phyloP scores from a whole-genome alignment of 2,797 vertebrate genomes.

The Botia almorhae region DNA sequence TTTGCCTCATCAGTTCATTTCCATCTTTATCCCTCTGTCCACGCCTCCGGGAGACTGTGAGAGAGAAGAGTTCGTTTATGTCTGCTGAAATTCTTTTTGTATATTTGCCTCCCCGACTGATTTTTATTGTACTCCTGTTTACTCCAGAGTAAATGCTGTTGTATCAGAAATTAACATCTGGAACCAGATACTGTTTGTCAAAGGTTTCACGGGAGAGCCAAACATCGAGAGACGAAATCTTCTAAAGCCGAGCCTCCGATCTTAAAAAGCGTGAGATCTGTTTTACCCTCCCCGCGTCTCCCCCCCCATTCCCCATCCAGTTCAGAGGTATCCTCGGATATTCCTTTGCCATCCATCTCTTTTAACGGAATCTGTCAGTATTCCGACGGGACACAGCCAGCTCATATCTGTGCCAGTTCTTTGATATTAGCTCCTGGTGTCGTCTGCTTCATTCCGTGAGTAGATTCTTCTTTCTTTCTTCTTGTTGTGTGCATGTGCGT shows the following conservation, averaged over 20 bases:
- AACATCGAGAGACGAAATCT: constrained; percentile 57
- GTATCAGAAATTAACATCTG: constrained; percentile 56
- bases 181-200: constrained; percentile 44
- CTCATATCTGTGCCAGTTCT: constrained; percentile 63
- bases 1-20: constrained; percentile 35
- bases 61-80: constrained; percentile 50
- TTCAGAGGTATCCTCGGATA: constrained; percentile 56
- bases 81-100: constrained; percentile 45
- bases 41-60: constrained; percentile 35
- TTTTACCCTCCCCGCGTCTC: not conserved
- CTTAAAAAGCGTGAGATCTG: constrained; percentile 51
- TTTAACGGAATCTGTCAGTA: constrained; percentile 50
- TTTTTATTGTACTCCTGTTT: constrained; percentile 36
- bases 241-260: constrained; percentile 73
- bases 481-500: constrained; percentile 6
- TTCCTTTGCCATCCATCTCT: constrained; percentile 34
- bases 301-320: constrained; percentile 20
- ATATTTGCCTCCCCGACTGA: constrained; percentile 38
- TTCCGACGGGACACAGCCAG: constrained; percentile 61
- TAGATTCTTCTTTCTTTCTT: constrained; percentile 55
- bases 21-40: constrained; percentile 23
- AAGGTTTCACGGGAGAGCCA: constrained; percentile 15
- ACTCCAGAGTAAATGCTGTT: constrained; percentile 43
- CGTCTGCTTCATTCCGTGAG: constrained; percentile 77
- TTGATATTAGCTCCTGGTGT: constrained; percentile 68